phyloP scores from a whole-genome alignment of 2,113 vertebrate species.

The Aix galericulata region DNA sequence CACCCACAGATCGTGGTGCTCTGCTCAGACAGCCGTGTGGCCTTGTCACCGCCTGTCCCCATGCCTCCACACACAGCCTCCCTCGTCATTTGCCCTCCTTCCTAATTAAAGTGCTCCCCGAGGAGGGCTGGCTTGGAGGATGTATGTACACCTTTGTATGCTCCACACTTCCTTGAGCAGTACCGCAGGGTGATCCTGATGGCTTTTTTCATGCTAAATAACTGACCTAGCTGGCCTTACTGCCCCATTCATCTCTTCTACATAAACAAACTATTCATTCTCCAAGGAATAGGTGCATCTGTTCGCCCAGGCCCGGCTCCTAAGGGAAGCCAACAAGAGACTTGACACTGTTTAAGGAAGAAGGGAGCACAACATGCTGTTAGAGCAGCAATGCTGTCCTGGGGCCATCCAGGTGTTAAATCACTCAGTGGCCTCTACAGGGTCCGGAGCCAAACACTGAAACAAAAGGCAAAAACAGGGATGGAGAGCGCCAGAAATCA shows the following conservation, averaged over 20 bases:
- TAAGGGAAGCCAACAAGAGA: slow-evolving; percentile 27
- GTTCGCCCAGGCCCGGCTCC: slow-evolving; percentile 36
- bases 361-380: slow-evolving; percentile 4
- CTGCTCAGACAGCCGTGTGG: background rate
- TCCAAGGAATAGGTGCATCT: slow-evolving; percentile 60
- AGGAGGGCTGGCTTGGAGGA: background rate
- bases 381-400: slow-evolving; percentile 10
- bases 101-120: slow-evolving; percentile 61
- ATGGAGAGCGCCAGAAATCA: slow-evolving; percentile 19
- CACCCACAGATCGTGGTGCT: background rate
- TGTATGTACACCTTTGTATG: slow-evolving; percentile 61
- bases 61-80: slow-evolving; percentile 31
- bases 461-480: slow-evolving; percentile 41
- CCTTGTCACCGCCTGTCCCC: background rate
- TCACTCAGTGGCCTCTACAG: slow-evolving; percentile 28
- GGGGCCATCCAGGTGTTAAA: slow-evolving; percentile 67
- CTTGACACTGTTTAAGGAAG: slow-evolving; percentile 37
- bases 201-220: slow-evolving; percentile 70
- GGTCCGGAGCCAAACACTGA: slow-evolving; percentile 8
- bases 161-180: slow-evolving; percentile 43
- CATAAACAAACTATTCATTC: slow-evolving; percentile 67
- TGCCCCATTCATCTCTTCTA: slow-evolving; percentile 61
- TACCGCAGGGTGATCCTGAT: slow-evolving; percentile 30
- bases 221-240: slow-evolving; percentile 59
- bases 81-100: slow-evolving; percentile 36